phyloP scores from a whole-genome alignment of 2,797 vertebrate genomes.

The Urosaurus nigricauda region DNA sequence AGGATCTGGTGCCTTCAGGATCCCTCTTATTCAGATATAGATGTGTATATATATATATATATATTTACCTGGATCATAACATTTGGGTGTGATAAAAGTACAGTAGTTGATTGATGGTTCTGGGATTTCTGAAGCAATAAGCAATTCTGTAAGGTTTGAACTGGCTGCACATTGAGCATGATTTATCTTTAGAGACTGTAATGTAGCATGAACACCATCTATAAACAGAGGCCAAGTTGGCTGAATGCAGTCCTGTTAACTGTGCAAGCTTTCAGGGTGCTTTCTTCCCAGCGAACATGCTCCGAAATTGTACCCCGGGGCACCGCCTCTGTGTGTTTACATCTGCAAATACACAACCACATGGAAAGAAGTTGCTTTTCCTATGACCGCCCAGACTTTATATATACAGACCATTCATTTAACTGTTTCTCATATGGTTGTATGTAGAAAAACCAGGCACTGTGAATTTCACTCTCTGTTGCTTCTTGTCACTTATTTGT shows the following conservation, averaged over 20 bases:
- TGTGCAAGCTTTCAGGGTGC: not conserved
- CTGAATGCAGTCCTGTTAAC: not conserved
- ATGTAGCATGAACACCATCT: not conserved
- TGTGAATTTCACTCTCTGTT: not conserved
- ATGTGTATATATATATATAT: too few species aligned
- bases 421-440: not conserved
- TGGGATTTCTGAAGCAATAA: not conserved
- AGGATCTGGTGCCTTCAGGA: too few species aligned
- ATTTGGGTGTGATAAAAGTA: not conserved
- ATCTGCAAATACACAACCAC: not conserved
- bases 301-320: not conserved
- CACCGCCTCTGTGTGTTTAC: not conserved
- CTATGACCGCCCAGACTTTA: too few species aligned
- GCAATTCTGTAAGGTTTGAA: not conserved
- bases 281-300: not conserved
- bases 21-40: not conserved
- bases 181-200: conserved; percentile 22
- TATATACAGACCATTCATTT: not conserved
- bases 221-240: not conserved
- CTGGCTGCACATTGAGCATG: not conserved
- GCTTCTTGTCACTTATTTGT: not conserved
- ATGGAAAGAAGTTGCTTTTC: not conserved
- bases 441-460: not conserved
- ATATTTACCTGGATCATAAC: too few species aligned
- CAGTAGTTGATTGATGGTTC: not conserved